Conservation (phyloP, 1,140 invertebrate species). For the Frieseomelitta varia region DNA sequence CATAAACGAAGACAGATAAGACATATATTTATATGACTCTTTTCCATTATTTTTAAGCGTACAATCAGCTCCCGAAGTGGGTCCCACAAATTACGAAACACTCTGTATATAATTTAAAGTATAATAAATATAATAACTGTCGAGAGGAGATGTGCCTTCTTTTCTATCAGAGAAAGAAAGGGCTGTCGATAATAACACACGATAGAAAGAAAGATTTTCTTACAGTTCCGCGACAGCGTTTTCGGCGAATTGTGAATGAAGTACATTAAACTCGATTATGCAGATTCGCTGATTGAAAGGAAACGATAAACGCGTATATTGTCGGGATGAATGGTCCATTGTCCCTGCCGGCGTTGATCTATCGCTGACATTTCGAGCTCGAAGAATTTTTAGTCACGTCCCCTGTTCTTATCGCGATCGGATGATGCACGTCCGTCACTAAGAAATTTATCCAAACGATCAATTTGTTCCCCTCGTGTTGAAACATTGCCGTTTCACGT, state of each 20-base stretch:
- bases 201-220: not conserved
- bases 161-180: not conserved
- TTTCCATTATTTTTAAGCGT: no score
- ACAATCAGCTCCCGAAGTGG: no score
- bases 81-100: no score
- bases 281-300: slow-evolving; percentile 12
- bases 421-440: not conserved
- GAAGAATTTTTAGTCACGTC: not conserved
- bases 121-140: no score
- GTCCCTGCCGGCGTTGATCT: not conserved
- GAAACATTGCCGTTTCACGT: not conserved
- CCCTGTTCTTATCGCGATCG: not conserved
- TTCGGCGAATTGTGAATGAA: not conserved
- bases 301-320: slow-evolving; percentile 18
- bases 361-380: slow-evolving; percentile 23
- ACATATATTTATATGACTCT: no score
- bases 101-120: no score
- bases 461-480: not conserved
- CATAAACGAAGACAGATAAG: no score
- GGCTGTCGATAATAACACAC: not conserved
- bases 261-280: not conserved
- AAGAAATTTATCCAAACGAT: not conserved
- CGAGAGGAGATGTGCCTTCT: not conserved
- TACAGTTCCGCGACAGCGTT: not conserved
- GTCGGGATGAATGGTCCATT: slow-evolving; percentile 16